Base-by-base conservation (phyloP, 2,113 vertebrate genomes). In the Tor tambroides region DNA sequence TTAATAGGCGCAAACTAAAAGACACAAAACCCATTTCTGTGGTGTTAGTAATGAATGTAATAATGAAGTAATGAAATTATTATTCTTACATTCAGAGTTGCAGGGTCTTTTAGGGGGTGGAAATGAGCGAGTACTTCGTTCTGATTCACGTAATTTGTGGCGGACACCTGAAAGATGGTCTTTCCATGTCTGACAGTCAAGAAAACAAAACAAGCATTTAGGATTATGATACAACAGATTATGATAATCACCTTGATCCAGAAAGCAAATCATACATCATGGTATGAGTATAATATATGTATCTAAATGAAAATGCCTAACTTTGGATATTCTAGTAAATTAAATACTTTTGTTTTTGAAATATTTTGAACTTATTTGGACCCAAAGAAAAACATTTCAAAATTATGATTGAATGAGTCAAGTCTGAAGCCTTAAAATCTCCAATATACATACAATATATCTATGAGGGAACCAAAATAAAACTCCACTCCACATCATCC, bases 121-220 rank as follows among this genome's bases (percentile, higher is more conserved):
- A 71, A 71, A 82, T n/a, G 88, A 82, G 28, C 86, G 88, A 32
- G 88, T 83, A 46, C 54, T 71, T 74, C 86, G 83, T 6, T 81
- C 9, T 0, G 77, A 83, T 41, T 87, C 88, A 5, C 74, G 83
- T 19, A 71, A 76, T 69, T 87, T 84, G 86, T 91, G 91, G 15
- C 86, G 89, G 2, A 67, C 8, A 6, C 91, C 91, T 43, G 51
- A 67, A 46, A 91, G 80, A 71, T 91, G 91, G 35, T 86, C 80
- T 14, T 67, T 90, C 91, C 91, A 91, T 4, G 91, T 86, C 91
- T 91, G 54, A 28, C 43, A 59, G 63, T 28, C 30, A 35, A 63
- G 28, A 84, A 54, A 46, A 81, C 30, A 41, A 69, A 41, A 41
- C 2, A 41, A 30, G 2, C 14, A 21, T 4, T 76, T 28, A 14